Evolutionary conservation across 1,140 invertebrate species (phyloP).

Genomic region (Drosophila kepulauana): DNA sequence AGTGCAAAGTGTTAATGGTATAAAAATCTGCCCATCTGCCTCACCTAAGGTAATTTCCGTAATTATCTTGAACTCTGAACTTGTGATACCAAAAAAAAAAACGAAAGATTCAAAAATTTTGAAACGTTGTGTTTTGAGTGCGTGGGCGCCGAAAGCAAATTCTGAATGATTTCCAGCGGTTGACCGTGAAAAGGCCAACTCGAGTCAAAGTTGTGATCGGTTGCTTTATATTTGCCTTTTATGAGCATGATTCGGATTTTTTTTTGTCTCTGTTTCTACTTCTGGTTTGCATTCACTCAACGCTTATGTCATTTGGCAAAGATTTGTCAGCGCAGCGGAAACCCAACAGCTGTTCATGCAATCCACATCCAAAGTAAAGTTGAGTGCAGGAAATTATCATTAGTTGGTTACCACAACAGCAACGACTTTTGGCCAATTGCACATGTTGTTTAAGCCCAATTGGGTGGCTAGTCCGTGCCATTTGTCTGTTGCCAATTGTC

Average conservation of each 20-base stretch:
- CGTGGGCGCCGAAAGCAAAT: conserved; percentile 35
- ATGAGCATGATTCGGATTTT: conserved; percentile 70
- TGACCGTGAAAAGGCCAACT: conserved; percentile 72
- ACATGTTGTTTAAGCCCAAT: conserved; percentile 35
- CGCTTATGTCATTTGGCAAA: conserved; percentile 72
- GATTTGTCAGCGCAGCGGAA: conserved; percentile 44
- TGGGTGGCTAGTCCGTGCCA: conserved; percentile 27
- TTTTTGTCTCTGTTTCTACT: conserved; percentile 28
- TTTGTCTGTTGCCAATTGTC: conserved; percentile 39
- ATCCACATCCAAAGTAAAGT: conserved; percentile 23
- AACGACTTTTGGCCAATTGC: conserved; percentile 47
- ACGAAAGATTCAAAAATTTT: neutral
- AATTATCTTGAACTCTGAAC: conserved; percentile 56
- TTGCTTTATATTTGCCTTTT: conserved; percentile 54
- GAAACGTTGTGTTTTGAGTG: conserved; percentile 1
- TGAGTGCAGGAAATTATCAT: conserved; percentile 54
- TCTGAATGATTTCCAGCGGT: conserved; percentile 47
- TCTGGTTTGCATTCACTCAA: conserved; percentile 33
- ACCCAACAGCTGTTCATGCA: conserved; percentile 43
- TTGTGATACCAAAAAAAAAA: conserved; percentile 27
- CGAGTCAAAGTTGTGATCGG: conserved; percentile 31
- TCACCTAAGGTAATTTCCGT: conserved; percentile 51
- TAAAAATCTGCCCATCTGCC: neutral
- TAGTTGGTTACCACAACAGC: conserved; percentile 28
- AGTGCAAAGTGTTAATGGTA: conserved; percentile 38